These are phyloP conservation scores for Struthio camelus DNA, from an alignment of 2,113 vertebrate species.

Conservation along the genomic window DNA sequence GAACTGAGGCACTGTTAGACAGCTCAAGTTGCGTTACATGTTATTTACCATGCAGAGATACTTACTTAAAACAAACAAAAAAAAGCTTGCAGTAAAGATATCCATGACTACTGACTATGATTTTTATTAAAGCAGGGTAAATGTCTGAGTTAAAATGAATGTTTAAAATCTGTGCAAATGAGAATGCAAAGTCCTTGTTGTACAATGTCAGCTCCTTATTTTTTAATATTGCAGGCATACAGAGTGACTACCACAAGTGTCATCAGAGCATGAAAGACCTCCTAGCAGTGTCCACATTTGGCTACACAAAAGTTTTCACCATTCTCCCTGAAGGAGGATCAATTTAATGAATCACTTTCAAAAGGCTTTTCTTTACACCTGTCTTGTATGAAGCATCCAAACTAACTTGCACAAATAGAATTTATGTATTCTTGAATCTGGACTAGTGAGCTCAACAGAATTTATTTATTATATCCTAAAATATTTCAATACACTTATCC, in stretches of 20 bases:
- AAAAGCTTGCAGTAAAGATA: neutral
- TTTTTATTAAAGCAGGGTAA: slow-evolving; percentile 23
- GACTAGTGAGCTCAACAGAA: neutral
- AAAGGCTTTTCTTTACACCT: slow-evolving; percentile 37
- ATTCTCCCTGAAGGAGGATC: slow-evolving; percentile 22
- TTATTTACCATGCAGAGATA: neutral
- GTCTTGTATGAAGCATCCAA: neutral
- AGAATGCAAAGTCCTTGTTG: neutral
- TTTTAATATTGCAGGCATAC: neutral
- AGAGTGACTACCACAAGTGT: neutral
- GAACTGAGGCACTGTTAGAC: neutral
- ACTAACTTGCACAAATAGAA: neutral
- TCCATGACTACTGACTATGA: neutral
- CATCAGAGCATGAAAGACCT: neutral
- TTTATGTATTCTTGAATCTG: neutral
- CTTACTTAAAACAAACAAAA: neutral
- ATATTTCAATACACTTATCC: neutral
- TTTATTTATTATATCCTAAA: slow-evolving; percentile 1
- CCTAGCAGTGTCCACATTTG: neutral
- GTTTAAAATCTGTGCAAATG: slow-evolving; percentile 15
- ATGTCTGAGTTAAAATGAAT: slow-evolving; percentile 15
- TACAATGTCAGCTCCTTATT: neutral
- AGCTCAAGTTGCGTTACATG: neutral
- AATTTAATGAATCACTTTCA: slow-evolving; percentile 60
- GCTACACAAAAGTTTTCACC: neutral